Percentiles rank a stretch among this genome's conserved stretches.
Conservation (phyloP, 30 jellyfish, hydroid and myxozoan species). For the Turritopsis dohrnii region DNA sequence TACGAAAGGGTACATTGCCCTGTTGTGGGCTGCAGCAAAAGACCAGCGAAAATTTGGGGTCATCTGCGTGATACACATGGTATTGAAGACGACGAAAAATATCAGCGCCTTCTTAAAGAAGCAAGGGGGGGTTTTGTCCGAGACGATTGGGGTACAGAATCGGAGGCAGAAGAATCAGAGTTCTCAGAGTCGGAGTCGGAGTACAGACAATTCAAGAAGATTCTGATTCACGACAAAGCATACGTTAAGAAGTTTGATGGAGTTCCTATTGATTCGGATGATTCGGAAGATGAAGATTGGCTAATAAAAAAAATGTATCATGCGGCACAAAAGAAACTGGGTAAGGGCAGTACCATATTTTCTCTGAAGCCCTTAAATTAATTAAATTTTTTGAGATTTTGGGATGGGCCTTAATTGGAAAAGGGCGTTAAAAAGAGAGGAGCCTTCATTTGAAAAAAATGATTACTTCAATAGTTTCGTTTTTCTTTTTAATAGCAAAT, state of each 20-base stretch:
- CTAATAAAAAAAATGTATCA: background rate
- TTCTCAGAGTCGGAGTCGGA: conserved; percentile 14
- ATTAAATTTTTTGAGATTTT: background rate
- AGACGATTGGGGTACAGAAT: background rate
- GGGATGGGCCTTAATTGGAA: background rate
- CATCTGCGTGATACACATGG: conserved; percentile 14
- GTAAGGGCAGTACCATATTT: conserved; percentile 5
- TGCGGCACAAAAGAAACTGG: background rate
- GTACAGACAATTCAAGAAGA: conserved; percentile 3
- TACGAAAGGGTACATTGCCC: conserved; percentile 1
- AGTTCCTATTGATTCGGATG: conserved; percentile 18
- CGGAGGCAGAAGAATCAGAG: conserved; percentile 2
- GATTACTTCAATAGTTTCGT: background rate
- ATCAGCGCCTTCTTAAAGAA: background rate
- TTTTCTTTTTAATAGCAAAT: background rate
- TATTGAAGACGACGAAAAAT: conserved; percentile 15
- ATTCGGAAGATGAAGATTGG: conserved; percentile 21
- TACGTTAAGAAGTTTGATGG: conserved; percentile 7
- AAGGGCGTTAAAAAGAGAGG: background rate
- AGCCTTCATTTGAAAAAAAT: background rate
- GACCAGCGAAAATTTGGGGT: background rate
- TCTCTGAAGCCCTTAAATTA: background rate
- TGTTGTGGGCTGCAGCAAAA: background rate
- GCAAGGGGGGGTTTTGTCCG: background rate
- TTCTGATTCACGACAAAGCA: background rate